Conservation (phyloP, 2,888 invertebrate species). For the Trichogramma dendrolimi region DNA sequence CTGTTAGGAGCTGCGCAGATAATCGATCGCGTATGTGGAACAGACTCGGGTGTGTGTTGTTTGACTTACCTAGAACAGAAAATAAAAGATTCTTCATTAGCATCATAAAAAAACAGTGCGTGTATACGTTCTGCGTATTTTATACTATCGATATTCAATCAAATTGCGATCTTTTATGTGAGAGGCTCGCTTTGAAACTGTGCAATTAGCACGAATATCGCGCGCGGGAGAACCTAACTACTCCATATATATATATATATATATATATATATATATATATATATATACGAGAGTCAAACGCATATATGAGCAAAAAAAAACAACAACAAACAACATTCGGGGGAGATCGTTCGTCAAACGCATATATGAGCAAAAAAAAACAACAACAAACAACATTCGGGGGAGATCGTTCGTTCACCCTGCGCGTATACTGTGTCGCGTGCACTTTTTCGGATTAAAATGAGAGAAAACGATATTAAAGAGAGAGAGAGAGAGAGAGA, state of each 20-base stretch:
- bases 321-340: too few species aligned
- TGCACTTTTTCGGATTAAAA: conserved; percentile 23
- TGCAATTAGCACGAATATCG: conserved; percentile 9
- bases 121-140: neutral
- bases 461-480: neutral
- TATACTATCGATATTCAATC: too few species aligned
- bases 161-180: too few species aligned
- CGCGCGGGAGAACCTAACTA: neutral
- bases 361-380: too few species aligned
- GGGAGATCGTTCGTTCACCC: neutral
- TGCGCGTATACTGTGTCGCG: conserved; percentile 5
- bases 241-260: too few species aligned
- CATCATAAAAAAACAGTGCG: conserved; percentile 5
- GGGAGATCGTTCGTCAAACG: neutral
- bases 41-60: neutral
- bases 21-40: too few species aligned
- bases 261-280: too few species aligned
- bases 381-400: too few species aligned
- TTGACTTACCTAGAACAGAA: conserved; percentile 24
- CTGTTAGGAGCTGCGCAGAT: too few species aligned
- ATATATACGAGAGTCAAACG: too few species aligned
- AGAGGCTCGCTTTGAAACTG: neutral
- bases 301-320: too few species aligned
- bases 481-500: neutral
- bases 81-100: conserved; percentile 16